Conservation (phyloP, 2,113 vertebrate genomes). For the Macquaria australasica region DNA sequence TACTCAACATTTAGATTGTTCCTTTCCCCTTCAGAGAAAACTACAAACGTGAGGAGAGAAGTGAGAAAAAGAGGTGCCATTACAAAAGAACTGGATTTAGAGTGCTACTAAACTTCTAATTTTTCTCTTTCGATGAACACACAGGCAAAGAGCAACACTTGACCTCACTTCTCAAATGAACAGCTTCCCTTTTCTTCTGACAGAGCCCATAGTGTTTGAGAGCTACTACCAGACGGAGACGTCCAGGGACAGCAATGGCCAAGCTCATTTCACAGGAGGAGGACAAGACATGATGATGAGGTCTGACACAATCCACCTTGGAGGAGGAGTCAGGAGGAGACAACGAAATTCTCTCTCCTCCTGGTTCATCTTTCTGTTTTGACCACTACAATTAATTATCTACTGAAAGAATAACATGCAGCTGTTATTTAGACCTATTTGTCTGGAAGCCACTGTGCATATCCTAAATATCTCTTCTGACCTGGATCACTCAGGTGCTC, state of each 20-base stretch:
- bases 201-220: slow-evolving; percentile 89
- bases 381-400: neutral
- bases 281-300: slow-evolving; percentile 83
- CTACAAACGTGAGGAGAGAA: neutral
- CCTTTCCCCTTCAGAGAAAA: neutral
- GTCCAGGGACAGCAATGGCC: slow-evolving; percentile 47
- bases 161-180: slow-evolving; percentile 10
- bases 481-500: slow-evolving; percentile 36
- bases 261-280: slow-evolving; percentile 33
- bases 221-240: slow-evolving; percentile 81
- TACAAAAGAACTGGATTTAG: neutral
- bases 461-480: slow-evolving; percentile 19
- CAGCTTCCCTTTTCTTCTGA: slow-evolving; percentile 28
- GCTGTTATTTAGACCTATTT: neutral
- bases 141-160: neutral
- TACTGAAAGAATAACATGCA: neutral
- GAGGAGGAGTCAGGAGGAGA: slow-evolving; percentile 5
- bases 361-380: neutral
- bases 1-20: neutral
- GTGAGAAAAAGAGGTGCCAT: neutral
- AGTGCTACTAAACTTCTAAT: neutral
- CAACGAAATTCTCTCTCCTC: neutral
- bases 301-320: slow-evolving; percentile 69
- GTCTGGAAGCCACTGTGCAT: neutral
- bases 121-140: slow-evolving; percentile 3